A percentile compares a stretch with the other conserved stretches of the same genome.
phyloP scores from a whole-genome alignment of 1,140 invertebrate species.

The Drosophila jambulina region DNA sequence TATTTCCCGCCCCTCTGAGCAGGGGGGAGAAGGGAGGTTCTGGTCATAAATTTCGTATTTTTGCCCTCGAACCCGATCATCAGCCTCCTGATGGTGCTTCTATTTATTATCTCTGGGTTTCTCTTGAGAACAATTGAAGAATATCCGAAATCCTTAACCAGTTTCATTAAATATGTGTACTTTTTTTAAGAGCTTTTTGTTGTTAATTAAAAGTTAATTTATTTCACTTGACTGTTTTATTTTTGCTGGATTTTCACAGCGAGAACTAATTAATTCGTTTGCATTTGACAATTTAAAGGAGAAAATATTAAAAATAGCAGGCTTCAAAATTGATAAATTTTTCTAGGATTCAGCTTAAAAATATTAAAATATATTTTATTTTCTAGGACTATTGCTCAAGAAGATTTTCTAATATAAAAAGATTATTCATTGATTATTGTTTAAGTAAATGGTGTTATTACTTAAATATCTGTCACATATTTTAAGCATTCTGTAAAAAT shows the following conservation, averaged over 20 bases:
- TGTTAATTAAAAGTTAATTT: constrained; percentile 7
- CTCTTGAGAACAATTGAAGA: constrained; percentile 4
- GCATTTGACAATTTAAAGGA: not conserved
- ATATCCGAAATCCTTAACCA: not conserved
- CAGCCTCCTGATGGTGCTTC: not conserved
- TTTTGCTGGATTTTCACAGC: not conserved
- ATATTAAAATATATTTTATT: too few species aligned
- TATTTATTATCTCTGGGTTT: not conserved
- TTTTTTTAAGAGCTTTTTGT: too few species aligned
- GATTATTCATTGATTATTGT: too few species aligned
- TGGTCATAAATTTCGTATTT: constrained; percentile 34
- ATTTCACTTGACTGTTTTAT: constrained; percentile 12
- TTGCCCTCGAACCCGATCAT: constrained; percentile 27
- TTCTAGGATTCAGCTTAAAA: too few species aligned
- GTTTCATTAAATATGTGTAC: not conserved
- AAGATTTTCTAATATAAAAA: too few species aligned
- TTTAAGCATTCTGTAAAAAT: too few species aligned
- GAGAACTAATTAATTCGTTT: not conserved
- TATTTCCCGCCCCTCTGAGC: constrained; percentile 8
- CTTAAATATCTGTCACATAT: too few species aligned
- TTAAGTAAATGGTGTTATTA: too few species aligned
- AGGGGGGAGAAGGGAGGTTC: not conserved
- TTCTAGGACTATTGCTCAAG: too few species aligned
- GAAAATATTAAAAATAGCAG: not conserved
- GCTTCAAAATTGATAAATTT: too few species aligned